Evolutionary conservation across 2,888 invertebrate species (phyloP), one percentile per base, ranked within the genome.

Genomic region (Eupsilia transversa): DNA sequence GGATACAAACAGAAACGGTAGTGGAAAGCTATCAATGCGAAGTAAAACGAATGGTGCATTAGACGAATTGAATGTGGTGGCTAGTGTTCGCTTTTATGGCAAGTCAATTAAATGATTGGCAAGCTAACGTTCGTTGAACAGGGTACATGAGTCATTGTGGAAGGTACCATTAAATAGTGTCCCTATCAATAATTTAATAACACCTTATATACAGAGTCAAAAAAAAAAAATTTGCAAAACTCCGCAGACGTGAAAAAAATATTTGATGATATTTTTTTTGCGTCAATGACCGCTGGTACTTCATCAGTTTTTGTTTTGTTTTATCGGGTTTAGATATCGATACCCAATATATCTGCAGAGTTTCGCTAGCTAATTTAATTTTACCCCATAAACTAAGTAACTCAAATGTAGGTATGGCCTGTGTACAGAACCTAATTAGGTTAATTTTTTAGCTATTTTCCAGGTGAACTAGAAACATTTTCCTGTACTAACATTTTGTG

Each of bases 1-100:
- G 57, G 65, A 68, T 63, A 78, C 63, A 67, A 79, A 68, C 71
- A 76, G 57, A 38, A 69, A 61, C 72, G 52, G 30, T 69, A 74
- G 66, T 70, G 56, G 43, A 72, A 69, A 74, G 59, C 83, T 83
- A 72, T 78, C 71, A 76, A 69, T 74, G 63, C 49, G 65, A 61
- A 75, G 71, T 74, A 64, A 80, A 80, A 84, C 80, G 79, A 77
- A 73, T 77, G 35, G 74, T 83, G 81, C 87, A 86, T 82, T 87
- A 85, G 78, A 78, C 60, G 76, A 85, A 86, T 87, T 86, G 80
- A 77, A 79, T 74, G 73, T 69, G 73, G 66, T 72, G 35, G 67
- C n/a, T 33, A 35, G 74, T 81, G 75, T 80, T 38, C 61, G 79
- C 68, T 82, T 87, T 75, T 74, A 79, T 59, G 67, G 35, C 41